phyloP scores from a whole-genome alignment of 2,888 invertebrate species.

The Desoria tigrina region DNA sequence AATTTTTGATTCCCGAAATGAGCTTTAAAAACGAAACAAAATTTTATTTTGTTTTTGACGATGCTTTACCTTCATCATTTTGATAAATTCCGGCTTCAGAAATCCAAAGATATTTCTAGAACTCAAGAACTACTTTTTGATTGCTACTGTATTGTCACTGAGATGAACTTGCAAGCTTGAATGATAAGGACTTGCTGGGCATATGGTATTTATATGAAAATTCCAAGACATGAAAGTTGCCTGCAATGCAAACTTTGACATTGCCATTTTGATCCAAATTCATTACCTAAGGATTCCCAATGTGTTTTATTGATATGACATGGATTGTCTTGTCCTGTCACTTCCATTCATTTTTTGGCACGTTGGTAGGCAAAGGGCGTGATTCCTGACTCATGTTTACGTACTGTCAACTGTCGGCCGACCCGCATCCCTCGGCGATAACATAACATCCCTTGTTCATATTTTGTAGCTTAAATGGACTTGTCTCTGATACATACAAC shows the following conservation, averaged over 20 bases:
- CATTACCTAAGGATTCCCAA: not conserved
- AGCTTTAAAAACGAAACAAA: not conserved
- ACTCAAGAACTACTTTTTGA: not conserved
- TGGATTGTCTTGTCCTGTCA: not conserved
- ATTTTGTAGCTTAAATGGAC: too few species aligned
- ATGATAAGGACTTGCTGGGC: not conserved
- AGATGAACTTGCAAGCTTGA: not conserved
- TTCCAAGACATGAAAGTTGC: not conserved
- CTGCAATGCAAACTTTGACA: constrained; percentile 1
- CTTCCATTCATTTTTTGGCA: too few species aligned
- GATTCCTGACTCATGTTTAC: too few species aligned
- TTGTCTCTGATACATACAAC: too few species aligned
- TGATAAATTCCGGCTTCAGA: not conserved
- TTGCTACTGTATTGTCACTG: not conserved
- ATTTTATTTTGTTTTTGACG: not conserved
- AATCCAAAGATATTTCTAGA: not conserved
- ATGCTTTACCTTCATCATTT: constrained; percentile 6
- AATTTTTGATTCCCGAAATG: not conserved
- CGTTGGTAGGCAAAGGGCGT: too few species aligned
- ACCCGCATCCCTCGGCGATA: too few species aligned
- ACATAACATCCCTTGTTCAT: too few species aligned
- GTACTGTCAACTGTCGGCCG: too few species aligned
- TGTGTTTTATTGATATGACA: not conserved
- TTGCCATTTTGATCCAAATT: constrained; percentile 2
- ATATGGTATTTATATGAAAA: not conserved